Evolutionary conservation across 2,113 vertebrate genomes (phyloP).

Genomic region (Ginglymostoma cirratum): DNA sequence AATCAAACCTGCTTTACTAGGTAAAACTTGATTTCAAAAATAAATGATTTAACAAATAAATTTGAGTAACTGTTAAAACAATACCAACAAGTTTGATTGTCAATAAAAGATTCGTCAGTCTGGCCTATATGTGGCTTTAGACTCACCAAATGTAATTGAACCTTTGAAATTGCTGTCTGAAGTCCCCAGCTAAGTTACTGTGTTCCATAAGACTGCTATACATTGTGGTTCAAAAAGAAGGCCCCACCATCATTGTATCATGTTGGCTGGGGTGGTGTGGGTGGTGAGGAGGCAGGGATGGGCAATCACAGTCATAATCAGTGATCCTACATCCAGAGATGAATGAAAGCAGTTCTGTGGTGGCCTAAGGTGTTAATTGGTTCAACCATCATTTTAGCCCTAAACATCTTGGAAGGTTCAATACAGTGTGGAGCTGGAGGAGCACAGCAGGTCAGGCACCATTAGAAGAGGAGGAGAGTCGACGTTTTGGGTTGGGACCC

Average conservation of each 20-base stretch:
- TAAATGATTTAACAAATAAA: no score
- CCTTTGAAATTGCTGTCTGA: background rate
- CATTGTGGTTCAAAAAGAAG: background rate
- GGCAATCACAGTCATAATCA: background rate
- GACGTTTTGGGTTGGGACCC: no score
- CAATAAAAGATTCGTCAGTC: background rate
- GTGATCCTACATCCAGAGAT: background rate
- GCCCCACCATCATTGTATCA: background rate
- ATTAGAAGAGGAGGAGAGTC: no score
- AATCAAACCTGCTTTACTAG: background rate
- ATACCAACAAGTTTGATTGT: background rate
- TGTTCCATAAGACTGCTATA: background rate
- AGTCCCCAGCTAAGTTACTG: background rate
- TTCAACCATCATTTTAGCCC: background rate
- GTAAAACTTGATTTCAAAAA: background rate
- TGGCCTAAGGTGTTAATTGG: background rate
- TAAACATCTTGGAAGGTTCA: background rate
- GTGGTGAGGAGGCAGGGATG: background rate
- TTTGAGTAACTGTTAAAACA: background rate
- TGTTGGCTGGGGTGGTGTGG: background rate
- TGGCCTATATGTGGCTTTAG: background rate
- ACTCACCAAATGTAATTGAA: background rate
- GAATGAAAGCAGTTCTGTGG: background rate
- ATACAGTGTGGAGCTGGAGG: no score
- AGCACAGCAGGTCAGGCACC: no score